A percentile compares a stretch with the other conserved stretches of the same genome.
These are phyloP conservation scores for Lathronympha strigana DNA, from an alignment of 2,888 invertebrate genomes.

Conservation along the genomic window DNA sequence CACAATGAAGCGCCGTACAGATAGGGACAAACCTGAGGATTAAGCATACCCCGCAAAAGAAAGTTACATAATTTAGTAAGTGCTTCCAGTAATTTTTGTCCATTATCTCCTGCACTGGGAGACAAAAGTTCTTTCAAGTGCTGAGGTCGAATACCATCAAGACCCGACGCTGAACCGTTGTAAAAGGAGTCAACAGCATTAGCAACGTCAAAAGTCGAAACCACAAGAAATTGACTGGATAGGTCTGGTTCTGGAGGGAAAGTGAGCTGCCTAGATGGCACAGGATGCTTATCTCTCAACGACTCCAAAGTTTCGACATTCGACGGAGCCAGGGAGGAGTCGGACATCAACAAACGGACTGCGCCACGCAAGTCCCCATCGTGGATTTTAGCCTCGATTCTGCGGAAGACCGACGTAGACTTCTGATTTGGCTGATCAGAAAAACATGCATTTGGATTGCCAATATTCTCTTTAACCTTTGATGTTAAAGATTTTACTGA, in stretches of 20 bases:
- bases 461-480: slow-evolving; percentile 2
- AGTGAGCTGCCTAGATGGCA: slow-evolving; percentile 22
- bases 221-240: not conserved
- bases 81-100: not conserved
- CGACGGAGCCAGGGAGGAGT: slow-evolving; percentile 23
- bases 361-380: slow-evolving; percentile 30
- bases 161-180: slow-evolving; percentile 35
- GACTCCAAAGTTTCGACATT: slow-evolving; percentile 9
- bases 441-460: not conserved
- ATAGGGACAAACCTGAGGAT: too few species aligned
- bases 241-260: slow-evolving; percentile 7
- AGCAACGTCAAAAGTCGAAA: too few species aligned
- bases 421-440: not conserved
- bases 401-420: not conserved
- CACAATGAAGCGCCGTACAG: too few species aligned
- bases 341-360: slow-evolving; percentile 21
- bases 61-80: too few species aligned
- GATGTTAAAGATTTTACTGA: not conserved
- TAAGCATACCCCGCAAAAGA: too few species aligned
- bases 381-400: slow-evolving; percentile 17
- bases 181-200: slow-evolving; percentile 31
- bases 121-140: slow-evolving; percentile 29
- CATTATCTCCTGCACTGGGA: not conserved
- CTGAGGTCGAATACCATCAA: slow-evolving; percentile 36
- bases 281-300: slow-evolving; percentile 32